These are phyloP conservation scores for Oncorhynchus mykiss DNA, from an alignment of 2,113 vertebrate species.

Conservation along the genomic window DNA sequence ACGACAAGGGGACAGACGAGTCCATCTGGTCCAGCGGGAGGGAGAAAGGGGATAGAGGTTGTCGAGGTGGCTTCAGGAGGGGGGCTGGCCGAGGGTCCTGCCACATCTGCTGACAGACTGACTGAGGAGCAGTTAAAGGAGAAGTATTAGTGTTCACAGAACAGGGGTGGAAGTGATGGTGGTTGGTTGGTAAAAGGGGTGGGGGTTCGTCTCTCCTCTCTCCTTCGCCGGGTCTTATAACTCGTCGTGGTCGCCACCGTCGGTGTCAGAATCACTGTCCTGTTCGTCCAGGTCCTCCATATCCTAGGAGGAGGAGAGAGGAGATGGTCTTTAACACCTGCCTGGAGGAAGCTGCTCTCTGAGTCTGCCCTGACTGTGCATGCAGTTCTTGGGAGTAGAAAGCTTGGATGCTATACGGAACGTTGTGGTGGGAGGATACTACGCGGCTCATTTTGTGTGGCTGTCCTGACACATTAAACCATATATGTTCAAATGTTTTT, in stretches of 20 bases:
- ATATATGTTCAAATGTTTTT: no score
- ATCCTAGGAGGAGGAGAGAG: constrained; percentile 69
- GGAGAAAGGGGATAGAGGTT: constrained; percentile 39
- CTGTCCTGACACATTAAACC: no score
- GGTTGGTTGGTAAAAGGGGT: constrained; percentile 60
- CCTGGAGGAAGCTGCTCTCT: not conserved
- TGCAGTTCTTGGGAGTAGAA: no score
- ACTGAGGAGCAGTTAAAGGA: constrained; percentile 50
- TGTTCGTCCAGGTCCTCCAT: constrained; percentile 82
- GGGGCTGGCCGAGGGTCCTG: constrained; percentile 17
- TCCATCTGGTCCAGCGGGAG: constrained; percentile 34
- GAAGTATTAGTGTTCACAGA: constrained; percentile 69
- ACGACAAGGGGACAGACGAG: constrained; percentile 38
- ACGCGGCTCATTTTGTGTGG: no score
- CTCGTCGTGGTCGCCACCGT: constrained; percentile 84
- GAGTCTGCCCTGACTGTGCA: not conserved
- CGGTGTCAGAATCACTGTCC: constrained; percentile 35
- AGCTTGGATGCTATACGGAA: no score
- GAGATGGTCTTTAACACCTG: not conserved
- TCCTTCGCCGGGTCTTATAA: constrained; percentile 75
- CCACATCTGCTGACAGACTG: constrained; percentile 35
- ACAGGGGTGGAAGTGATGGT: constrained; percentile 64
- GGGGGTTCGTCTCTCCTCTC: constrained; percentile 64
- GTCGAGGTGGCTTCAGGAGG: not conserved
- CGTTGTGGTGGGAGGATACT: no score